These are phyloP conservation scores for Nicator chloris DNA, from an alignment of 2,113 vertebrate genomes.

Conservation along the genomic window DNA sequence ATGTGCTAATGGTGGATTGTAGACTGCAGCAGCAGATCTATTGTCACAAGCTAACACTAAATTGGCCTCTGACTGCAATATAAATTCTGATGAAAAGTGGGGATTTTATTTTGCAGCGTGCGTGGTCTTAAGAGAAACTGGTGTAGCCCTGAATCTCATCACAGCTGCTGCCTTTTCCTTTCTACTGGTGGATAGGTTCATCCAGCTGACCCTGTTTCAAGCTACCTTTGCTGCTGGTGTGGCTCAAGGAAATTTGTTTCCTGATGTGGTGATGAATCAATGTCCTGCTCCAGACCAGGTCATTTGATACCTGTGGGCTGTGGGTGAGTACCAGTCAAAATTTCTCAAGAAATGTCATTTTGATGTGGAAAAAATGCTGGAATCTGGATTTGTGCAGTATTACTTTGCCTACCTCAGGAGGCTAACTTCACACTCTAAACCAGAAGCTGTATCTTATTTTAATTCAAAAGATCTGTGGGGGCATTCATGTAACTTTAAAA, in stretches of 20 bases:
- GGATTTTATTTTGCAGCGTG: fast-evolving
- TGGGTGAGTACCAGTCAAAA: not conserved
- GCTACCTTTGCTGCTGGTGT: not conserved
- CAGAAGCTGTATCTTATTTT: not conserved
- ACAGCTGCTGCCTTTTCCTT: not conserved
- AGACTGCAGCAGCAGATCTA: not conserved
- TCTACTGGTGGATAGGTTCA: not conserved
- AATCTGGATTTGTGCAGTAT: not conserved
- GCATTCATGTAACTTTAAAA: slow-evolving; percentile 28
- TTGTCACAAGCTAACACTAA: not conserved
- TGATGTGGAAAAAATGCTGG: not conserved
- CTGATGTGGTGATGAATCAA: not conserved
- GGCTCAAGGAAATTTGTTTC: not conserved
- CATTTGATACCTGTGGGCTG: not conserved
- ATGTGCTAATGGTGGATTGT: not conserved
- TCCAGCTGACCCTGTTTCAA: not conserved
- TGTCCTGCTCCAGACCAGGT: not conserved
- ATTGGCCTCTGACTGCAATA: not conserved
- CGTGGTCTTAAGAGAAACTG: not conserved
- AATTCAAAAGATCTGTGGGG: slow-evolving; percentile 26
- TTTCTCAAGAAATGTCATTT: not conserved
- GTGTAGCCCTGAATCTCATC: not conserved
- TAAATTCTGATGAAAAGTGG: not conserved
- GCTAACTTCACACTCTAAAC: not conserved
- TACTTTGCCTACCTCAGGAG: not conserved